Conservation (phyloP, 1,140 invertebrate species). For the Rhynchophorus ferrugineus region DNA sequence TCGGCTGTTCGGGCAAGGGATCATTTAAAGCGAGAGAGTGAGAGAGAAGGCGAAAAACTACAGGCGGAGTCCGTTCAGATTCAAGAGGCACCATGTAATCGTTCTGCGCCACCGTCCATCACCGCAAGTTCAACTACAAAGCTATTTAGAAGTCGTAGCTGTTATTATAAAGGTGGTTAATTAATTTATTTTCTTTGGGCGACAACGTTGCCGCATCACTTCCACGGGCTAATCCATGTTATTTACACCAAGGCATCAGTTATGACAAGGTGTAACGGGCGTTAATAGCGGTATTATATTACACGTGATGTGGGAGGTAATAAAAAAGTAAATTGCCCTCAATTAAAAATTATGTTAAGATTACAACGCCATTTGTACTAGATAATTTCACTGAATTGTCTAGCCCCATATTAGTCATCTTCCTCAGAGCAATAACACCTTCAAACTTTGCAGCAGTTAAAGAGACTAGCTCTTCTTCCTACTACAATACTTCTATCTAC, state of each 20-base stretch:
- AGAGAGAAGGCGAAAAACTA: neutral
- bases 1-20: neutral
- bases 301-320: neutral
- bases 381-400: too few relatives aligned
- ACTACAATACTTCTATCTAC: too few relatives aligned
- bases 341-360: too few relatives aligned
- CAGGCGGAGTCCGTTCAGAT: too few relatives aligned
- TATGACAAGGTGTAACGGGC: neutral
- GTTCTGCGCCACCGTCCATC: neutral
- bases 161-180: neutral
- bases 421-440: too few relatives aligned
- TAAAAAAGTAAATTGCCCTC: neutral
- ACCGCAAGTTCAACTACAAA: neutral
- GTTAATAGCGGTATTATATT: neutral
- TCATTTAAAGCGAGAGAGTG: neutral
- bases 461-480: too few relatives aligned
- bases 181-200: neutral
- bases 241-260: neutral
- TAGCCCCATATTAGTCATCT: too few relatives aligned
- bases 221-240: neutral
- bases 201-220: neutral
- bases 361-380: too few relatives aligned
- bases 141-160: neutral
- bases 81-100: neutral
- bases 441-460: too few relatives aligned